These are phyloP conservation scores for Rhopalosiphum nymphaeae DNA, from an alignment of 2,888 invertebrate genomes.

Conservation along the genomic window DNA sequence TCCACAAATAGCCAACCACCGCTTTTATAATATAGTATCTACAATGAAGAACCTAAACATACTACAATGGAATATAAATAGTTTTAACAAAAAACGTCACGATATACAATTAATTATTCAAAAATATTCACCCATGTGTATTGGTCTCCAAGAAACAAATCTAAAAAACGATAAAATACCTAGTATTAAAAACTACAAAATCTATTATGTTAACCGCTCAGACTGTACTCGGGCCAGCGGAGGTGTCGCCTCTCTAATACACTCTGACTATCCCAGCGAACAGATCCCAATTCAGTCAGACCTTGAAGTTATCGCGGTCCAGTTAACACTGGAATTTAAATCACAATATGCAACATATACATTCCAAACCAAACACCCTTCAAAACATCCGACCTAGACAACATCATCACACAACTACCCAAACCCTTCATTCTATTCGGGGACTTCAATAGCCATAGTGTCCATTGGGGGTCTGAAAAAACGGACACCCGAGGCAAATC, in stretches of 20 bases:
- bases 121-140: not conserved
- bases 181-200: not conserved
- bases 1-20: not conserved
- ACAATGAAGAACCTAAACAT: not conserved
- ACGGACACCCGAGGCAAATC: too few species aligned
- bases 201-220: not conserved
- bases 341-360: too few species aligned
- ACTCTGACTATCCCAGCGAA: too few species aligned
- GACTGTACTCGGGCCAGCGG: not conserved
- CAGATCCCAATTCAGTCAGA: too few species aligned
- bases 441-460: too few species aligned
- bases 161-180: not conserved
- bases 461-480: too few species aligned
- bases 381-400: too few species aligned
- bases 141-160: not conserved
- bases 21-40: not conserved
- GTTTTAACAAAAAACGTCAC: not conserved
- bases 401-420: too few species aligned
- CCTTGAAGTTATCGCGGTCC: too few species aligned
- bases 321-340: too few species aligned
- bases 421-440: too few species aligned
- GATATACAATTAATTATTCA: not conserved
- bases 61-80: conserved; percentile 11
- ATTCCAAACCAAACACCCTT: not conserved
- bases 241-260: too few species aligned